Evolutionary conservation across 2,113 vertebrate species (phyloP).

Genomic region (Cheilinus undulatus): DNA sequence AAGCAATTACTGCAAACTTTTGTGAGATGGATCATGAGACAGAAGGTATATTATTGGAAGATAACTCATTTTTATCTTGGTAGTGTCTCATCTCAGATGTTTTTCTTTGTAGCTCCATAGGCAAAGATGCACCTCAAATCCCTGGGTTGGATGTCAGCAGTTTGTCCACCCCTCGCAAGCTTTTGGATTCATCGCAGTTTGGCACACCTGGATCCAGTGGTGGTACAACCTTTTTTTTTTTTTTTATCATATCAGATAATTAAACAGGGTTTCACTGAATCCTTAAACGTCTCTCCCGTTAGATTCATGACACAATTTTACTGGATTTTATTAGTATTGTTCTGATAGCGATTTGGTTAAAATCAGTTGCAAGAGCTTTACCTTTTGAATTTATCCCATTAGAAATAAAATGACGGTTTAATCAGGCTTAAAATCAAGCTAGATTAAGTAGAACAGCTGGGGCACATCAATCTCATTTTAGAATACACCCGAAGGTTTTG

Average conservation of each 20-base stretch:
- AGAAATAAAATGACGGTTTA: no score
- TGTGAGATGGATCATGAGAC: neutral
- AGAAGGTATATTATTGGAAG: neutral
- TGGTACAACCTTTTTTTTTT: constrained; percentile 83
- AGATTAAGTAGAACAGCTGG: no score
- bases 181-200: constrained; percentile 91
- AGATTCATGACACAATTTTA: no score
- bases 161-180: constrained; percentile 92
- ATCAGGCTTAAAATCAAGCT: no score
- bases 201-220: constrained; percentile 84
- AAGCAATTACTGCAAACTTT: constrained; percentile 8
- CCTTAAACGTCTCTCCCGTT: no score
- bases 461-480: no score
- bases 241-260: neutral
- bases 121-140: constrained; percentile 88
- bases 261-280: no score
- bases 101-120: constrained; percentile 77
- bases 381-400: no score
- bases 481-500: no score
- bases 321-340: no score
- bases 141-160: constrained; percentile 90
- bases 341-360: no score
- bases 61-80: neutral
- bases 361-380: no score
- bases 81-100: neutral